Conservation (phyloP, 35 echinoderm and acorn worm species). For the Antedon bifida region DNA sequence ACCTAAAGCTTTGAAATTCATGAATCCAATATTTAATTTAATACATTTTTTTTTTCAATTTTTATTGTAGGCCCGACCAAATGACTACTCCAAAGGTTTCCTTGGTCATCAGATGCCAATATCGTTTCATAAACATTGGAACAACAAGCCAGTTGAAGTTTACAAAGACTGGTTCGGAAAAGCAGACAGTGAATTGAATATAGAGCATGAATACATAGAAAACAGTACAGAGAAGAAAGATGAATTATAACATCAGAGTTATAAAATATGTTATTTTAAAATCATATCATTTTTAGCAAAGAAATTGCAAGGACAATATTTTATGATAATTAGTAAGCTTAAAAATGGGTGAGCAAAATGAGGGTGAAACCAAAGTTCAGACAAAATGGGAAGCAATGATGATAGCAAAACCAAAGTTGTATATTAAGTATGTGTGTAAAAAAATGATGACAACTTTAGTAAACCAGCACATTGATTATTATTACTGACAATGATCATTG, state of each 20-base stretch:
- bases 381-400: too few species aligned
- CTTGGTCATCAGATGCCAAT: constrained; percentile 67
- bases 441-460: too few species aligned
- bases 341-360: too few species aligned
- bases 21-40: background rate
- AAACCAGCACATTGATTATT: too few species aligned
- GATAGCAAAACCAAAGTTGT: too few species aligned
- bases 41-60: background rate
- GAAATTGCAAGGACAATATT: too few species aligned
- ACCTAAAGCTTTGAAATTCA: background rate
- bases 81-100: constrained; percentile 54
- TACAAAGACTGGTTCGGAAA: constrained; percentile 60
- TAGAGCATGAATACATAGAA: background rate
- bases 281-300: too few species aligned
- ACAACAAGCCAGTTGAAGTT: constrained; percentile 48
- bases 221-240: background rate
- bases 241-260: background rate
- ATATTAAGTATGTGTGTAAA: too few species aligned
- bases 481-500: too few species aligned
- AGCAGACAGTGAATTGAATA: constrained; percentile 26
- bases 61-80: constrained; percentile 45
- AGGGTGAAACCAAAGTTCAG: too few species aligned
- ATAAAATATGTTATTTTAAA: too few species aligned
- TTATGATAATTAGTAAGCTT: too few species aligned
- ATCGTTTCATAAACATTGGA: constrained; percentile 87